phyloP scores from a whole-genome alignment of 2,113 vertebrate genomes.

The Misgurnus mizolepis region DNA sequence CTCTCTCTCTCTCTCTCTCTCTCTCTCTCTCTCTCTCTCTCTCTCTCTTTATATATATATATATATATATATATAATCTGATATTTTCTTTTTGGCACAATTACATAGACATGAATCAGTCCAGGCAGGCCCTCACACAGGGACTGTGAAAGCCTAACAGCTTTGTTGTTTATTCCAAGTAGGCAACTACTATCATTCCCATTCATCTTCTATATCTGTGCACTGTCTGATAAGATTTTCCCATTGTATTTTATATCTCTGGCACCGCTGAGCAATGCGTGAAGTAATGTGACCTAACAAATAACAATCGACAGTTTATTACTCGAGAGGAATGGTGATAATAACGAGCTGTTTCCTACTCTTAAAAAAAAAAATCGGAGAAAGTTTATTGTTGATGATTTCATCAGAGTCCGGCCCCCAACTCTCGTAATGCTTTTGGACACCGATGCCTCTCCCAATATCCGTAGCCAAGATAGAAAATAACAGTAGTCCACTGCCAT shows the following conservation, averaged over 20 bases:
- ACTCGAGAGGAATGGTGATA: slow-evolving; percentile 11
- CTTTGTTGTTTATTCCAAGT: slow-evolving; percentile 23
- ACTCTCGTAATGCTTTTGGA: slow-evolving; percentile 36
- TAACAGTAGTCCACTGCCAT: slow-evolving; percentile 46
- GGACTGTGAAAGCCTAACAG: not conserved
- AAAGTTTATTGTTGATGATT: not conserved
- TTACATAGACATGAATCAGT: not conserved
- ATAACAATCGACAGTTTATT: slow-evolving; percentile 12
- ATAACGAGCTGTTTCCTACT: not conserved
- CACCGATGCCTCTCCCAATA: slow-evolving; percentile 31
- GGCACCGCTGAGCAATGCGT: not conserved
- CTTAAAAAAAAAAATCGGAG: not conserved
- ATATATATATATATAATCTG: not conserved
- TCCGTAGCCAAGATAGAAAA: slow-evolving; percentile 35
- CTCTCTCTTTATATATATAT: not conserved
- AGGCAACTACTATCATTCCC: not conserved
- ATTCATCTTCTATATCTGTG: slow-evolving; percentile 3
- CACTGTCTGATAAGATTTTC: slow-evolving; percentile 8
- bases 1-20: too few relatives aligned
- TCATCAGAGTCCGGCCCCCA: not conserved
- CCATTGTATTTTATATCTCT: slow-evolving; percentile 1
- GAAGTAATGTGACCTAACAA: slow-evolving; percentile 12
- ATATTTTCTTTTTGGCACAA: not conserved
- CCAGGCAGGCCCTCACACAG: not conserved
- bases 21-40: not conserved